These are phyloP conservation scores for Anastrepha obliqua DNA, from an alignment of 1,140 invertebrate species.

Conservation along the genomic window DNA sequence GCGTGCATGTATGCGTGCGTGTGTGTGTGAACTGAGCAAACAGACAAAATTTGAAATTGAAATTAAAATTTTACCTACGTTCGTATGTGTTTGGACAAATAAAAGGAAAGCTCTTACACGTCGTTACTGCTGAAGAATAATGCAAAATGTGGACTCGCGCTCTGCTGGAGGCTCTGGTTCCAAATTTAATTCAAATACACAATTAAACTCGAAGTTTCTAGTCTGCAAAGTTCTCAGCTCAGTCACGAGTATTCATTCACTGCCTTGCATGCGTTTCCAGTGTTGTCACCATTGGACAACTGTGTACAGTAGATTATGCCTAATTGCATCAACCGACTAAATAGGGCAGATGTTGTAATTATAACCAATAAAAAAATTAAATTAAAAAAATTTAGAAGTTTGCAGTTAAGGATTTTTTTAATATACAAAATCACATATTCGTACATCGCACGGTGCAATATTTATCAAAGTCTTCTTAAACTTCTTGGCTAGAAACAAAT, in stretches of 20 bases:
- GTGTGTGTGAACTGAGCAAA: not conserved
- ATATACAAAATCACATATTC: no score
- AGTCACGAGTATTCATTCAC: not conserved
- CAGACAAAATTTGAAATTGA: constrained; percentile 50
- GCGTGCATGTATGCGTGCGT: not conserved
- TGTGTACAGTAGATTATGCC: not conserved
- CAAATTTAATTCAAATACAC: constrained; percentile 26
- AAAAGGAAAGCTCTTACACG: not conserved
- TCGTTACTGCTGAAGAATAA: not conserved
- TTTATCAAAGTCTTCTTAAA: no score
- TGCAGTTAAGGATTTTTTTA: no score
- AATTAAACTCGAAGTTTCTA: constrained; percentile 24
- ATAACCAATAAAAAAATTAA: no score
- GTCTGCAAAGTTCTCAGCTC: constrained; percentile 45
- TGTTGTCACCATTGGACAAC: not conserved
- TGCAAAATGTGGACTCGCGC: not conserved
- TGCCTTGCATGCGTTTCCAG: not conserved
- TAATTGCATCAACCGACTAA: no score
- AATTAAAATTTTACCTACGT: constrained; percentile 54
- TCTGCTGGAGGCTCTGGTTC: not conserved
- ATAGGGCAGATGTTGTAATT: no score
- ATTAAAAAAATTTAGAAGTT: no score
- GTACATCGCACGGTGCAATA: no score
- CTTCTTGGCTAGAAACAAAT: no score
- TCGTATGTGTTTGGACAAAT: not conserved